phyloP scores from a whole-genome alignment of 2,797 vertebrate species.

The Typhlichthys subterraneus region DNA sequence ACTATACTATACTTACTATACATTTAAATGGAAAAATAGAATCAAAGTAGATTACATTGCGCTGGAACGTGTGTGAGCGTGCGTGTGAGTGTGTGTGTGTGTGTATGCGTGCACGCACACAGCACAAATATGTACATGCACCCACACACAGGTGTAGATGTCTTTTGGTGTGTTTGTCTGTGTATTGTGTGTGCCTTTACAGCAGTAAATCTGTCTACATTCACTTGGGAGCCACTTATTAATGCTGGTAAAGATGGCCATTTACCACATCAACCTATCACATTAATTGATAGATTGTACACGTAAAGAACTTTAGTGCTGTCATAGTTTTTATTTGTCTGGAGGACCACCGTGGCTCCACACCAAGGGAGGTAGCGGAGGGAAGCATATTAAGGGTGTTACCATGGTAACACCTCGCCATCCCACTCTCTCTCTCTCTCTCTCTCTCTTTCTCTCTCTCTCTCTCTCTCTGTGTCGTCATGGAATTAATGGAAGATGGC shows the following conservation, averaged over 20 bases:
- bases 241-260: slow-evolving; percentile 35
- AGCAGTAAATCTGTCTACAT: slow-evolving; percentile 22
- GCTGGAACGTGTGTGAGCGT: slow-evolving; percentile 5
- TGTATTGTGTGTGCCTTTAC: background rate
- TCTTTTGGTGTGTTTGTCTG: too few species aligned
- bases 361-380: slow-evolving; percentile 56
- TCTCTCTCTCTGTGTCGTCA: slow-evolving; percentile 55
- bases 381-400: slow-evolving; percentile 69
- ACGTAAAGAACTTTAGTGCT: slow-evolving; percentile 43
- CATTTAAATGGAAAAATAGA: background rate
- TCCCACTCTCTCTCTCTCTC: slow-evolving; percentile 51
- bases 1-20: too few species aligned
- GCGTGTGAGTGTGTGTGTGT: background rate
- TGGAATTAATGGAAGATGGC: slow-evolving; percentile 69
- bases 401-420: slow-evolving; percentile 80
- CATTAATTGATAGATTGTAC: slow-evolving; percentile 38
- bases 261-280: slow-evolving; percentile 36
- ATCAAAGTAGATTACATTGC: background rate
- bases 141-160: too few species aligned
- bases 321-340: slow-evolving; percentile 57
- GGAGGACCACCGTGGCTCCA: slow-evolving; percentile 54
- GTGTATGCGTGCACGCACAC: background rate
- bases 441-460: slow-evolving; percentile 51
- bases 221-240: slow-evolving; percentile 25
- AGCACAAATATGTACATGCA: too few species aligned